A percentile compares a stretch with the other conserved stretches of the same genome.
Evolutionary conservation across 2,888 invertebrate species (phyloP).

Genomic region (Latheticus oryzae): DNA sequence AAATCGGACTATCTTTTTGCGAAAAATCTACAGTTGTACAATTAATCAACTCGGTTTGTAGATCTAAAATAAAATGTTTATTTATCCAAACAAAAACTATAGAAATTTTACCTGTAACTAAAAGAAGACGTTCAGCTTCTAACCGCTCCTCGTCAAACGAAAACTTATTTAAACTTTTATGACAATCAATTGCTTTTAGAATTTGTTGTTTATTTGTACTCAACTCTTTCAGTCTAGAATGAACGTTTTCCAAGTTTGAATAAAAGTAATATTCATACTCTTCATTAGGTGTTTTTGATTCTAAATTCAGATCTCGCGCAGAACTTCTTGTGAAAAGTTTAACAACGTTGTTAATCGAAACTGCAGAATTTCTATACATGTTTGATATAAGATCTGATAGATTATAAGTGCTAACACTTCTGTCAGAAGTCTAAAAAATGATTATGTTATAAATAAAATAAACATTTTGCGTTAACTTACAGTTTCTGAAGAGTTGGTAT

Average conservation of each 20-base stretch:
- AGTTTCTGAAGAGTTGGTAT: too few species aligned
- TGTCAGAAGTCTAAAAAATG: slow-evolving; percentile 10
- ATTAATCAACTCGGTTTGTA: background rate
- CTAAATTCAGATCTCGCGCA: background rate
- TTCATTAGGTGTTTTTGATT: too few species aligned
- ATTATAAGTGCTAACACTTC: slow-evolving; percentile 1
- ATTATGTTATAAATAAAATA: too few species aligned
- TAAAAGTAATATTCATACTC: background rate
- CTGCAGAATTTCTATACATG: too few species aligned
- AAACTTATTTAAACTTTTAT: background rate
- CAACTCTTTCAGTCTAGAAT: background rate
- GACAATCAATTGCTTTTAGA: slow-evolving; percentile 8
- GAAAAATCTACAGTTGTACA: background rate
- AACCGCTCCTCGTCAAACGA: background rate
- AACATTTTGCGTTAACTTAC: too few species aligned
- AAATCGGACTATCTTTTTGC: background rate
- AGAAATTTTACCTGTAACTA: slow-evolving; percentile 5
- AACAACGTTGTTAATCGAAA: too few species aligned
- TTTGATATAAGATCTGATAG: slow-evolving; percentile 4
- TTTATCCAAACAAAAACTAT: background rate
- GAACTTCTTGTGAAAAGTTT: too few species aligned
- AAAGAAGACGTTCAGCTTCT: slow-evolving; percentile 11
- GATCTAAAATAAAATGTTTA: background rate
- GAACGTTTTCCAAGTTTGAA: background rate
- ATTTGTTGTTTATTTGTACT: slow-evolving; percentile 9